phyloP scores from a whole-genome alignment of 2,797 vertebrate genomes.

The Potorous gilbertii region DNA sequence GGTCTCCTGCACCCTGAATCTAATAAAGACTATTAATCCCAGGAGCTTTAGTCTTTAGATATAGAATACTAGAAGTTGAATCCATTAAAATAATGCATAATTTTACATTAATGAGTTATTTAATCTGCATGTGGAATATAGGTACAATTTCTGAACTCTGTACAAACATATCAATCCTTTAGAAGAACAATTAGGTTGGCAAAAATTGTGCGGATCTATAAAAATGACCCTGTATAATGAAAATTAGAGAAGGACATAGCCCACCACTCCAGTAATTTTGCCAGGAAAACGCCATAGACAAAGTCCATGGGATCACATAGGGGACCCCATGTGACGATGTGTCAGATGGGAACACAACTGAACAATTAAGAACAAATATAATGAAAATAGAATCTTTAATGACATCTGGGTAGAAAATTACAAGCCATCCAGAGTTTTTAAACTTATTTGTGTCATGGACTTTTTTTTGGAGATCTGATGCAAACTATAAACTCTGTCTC shows the following conservation, averaged over 20 bases:
- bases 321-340: no score
- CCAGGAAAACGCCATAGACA: not conserved
- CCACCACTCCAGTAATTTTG: not conserved
- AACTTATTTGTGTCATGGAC: not conserved
- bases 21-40: not conserved
- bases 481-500: not conserved
- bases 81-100: not conserved
- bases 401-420: not conserved
- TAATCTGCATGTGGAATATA: not conserved
- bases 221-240: not conserved
- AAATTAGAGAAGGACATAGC: not conserved
- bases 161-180: not conserved
- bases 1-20: not conserved
- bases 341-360: not conserved
- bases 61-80: not conserved
- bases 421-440: not conserved
- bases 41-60: not conserved
- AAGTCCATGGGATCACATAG: not conserved
- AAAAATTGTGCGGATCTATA: not conserved
- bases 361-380: not conserved
- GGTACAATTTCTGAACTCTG: not conserved
- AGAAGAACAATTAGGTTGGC: not conserved
- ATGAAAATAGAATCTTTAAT: not conserved
- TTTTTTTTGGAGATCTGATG: not conserved
- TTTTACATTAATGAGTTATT: not conserved